Base-by-base conservation (phyloP, 2,113 vertebrate species). In the Mixornis gularis region DNA sequence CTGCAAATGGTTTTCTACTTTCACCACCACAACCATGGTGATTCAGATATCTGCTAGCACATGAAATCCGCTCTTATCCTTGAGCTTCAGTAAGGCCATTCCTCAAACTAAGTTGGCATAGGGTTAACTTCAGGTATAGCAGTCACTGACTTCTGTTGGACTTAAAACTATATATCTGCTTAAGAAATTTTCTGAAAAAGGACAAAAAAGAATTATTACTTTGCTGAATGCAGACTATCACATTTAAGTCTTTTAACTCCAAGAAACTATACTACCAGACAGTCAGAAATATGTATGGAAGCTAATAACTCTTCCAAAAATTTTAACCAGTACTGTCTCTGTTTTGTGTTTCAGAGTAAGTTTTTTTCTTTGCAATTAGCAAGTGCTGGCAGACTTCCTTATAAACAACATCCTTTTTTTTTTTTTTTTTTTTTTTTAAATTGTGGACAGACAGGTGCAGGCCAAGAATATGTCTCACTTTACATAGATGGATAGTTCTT, bases 261-360 rank as follows among this genome's bases (percentile, higher is more conserved):
- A 19, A 16, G 32, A 87, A 85, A 89, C 88, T 85, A 84, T 69
- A 78, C 71, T 48, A 94, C 20, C 38, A 91, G 12, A 38, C 74
- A 36, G 92, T 74, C 83, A 89, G 64, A 95, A 95, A 86, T 93
- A 87, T 15, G 9, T 30, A 90, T 34, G 56, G 59, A 92, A 62
- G 43, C 9, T 89, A 73, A 55, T 44, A 90, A 78, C 13, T 65
- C 29, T 51, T 30, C 10, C 29, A 85, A 89, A 65, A 89, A 36
- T 94, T 95, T 96, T 79, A 92, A 90, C 66, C 79, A 79, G 82
- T 88, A 48, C 25, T 70, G 20, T 21, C 3, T 73, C 38, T 68
- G 58, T 85, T 59, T 26, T 52, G 7, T 78, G 20, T 34, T 70
- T 89, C 79, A 92, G 58, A 60, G 15, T 44, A 51, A 59, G 2